Percentiles rank a stretch among this genome's conserved stretches.
Evolutionary conservation across 2,797 vertebrate species (phyloP).

Genomic region (Microctenopoma stevenorrisi): DNA sequence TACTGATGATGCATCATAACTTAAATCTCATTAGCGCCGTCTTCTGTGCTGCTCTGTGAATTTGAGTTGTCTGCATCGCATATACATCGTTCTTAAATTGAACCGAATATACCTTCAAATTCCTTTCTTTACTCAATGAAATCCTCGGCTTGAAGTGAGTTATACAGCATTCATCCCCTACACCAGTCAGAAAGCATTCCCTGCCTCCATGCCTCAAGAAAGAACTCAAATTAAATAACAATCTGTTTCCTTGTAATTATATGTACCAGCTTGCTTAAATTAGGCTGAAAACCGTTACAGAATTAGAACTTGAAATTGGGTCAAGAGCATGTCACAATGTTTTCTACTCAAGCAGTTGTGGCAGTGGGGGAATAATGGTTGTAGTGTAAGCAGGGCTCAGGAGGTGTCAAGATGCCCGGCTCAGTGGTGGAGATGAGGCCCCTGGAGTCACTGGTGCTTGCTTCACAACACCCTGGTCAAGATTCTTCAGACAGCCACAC

Average conservation of each 20-base stretch:
- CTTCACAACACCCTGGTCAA: conserved; percentile 65
- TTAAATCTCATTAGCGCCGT: background rate
- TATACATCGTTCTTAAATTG: background rate
- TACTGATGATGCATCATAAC: background rate
- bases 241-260: conserved; percentile 85
- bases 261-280: conserved; percentile 80
- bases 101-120: background rate
- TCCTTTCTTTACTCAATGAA: conserved; percentile 33
- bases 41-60: background rate
- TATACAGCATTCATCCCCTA: conserved; percentile 45
- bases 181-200: conserved; percentile 56
- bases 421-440: conserved; percentile 57
- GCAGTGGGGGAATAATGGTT: conserved; percentile 34
- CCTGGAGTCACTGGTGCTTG: conserved; percentile 62
- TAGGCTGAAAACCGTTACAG: conserved; percentile 75
- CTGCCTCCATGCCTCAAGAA: conserved; percentile 70
- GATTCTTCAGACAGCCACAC: conserved; percentile 68
- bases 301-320: conserved; percentile 76
- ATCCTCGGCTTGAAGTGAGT: conserved; percentile 21
- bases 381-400: conserved; percentile 19
- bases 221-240: conserved; percentile 84
- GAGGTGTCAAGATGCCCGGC: conserved; percentile 63
- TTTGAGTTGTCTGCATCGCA: background rate
- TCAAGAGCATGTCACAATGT: conserved; percentile 69
- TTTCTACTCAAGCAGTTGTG: conserved; percentile 47